Evolutionary conservation across 2,888 invertebrate species (phyloP).

Genomic region (Ennomos quercinarius): DNA sequence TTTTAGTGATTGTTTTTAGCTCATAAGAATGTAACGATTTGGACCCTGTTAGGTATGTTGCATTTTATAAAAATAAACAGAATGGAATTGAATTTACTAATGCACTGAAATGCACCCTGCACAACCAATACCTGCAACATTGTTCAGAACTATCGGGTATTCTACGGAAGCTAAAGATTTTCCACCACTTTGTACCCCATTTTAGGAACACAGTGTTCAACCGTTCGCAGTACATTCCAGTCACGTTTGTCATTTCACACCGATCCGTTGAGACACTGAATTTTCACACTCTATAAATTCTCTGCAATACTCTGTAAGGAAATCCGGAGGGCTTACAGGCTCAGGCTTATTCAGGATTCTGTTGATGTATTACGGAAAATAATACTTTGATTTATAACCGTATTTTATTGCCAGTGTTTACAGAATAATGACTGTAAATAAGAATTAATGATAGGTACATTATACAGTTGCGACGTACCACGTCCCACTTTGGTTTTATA

Average conservation of each 20-base stretch:
- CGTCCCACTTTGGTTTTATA: conserved; percentile 23
- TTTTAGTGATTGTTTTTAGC: too few species aligned
- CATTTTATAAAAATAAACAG: too few species aligned
- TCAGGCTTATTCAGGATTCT: conserved; percentile 47
- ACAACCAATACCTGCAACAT: conserved; percentile 22
- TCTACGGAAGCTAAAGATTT: conserved; percentile 10
- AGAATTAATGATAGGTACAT: conserved; percentile 23
- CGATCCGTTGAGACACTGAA: conserved; percentile 65
- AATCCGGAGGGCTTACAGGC: conserved; percentile 56
- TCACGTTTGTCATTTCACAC: conserved; percentile 77
- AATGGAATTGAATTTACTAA: too few species aligned
- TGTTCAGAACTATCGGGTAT: conserved; percentile 14
- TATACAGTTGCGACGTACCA: conserved; percentile 8
- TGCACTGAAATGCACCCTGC: conserved; percentile 5
- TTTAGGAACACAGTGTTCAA: conserved; percentile 13
- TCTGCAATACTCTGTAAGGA: conserved; percentile 61
- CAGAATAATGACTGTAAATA: conserved; percentile 23
- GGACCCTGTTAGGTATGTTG: too few species aligned
- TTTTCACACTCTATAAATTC: conserved; percentile 80
- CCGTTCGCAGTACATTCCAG: conserved; percentile 43
- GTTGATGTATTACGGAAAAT: conserved; percentile 48
- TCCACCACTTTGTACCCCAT: conserved; percentile 36
- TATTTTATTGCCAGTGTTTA: conserved; percentile 17
- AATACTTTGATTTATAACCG: conserved; percentile 39
- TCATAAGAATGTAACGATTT: too few species aligned